Conservation (phyloP, 2,888 invertebrate species). For the Amblyjoppa proteus region DNA sequence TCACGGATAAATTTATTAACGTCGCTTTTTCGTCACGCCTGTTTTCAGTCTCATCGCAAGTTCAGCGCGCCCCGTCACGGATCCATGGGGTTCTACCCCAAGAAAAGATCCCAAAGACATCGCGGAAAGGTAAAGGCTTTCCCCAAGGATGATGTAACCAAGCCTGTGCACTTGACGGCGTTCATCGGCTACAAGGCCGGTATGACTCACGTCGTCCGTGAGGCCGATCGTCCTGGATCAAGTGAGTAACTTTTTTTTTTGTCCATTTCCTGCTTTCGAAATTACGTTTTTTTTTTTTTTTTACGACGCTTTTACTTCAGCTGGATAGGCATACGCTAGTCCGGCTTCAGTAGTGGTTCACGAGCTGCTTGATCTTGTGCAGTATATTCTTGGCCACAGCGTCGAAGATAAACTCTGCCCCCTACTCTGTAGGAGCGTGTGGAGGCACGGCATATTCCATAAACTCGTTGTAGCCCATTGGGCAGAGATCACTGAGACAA, state of each 20-base stretch:
- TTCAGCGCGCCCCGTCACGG: slow-evolving; percentile 99
- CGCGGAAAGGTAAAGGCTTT: slow-evolving; percentile 99
- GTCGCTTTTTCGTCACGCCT: neutral
- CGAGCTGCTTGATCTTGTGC: slow-evolving; percentile 83
- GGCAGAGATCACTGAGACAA: slow-evolving; percentile 89
- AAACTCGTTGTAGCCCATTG: slow-evolving; percentile 90
- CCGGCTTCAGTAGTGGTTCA: slow-evolving; percentile 76
- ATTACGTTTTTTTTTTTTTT: neutral
- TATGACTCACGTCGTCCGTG: slow-evolving; percentile 99
- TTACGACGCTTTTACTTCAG: slow-evolving; percentile 74
- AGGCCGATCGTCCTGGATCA: slow-evolving; percentile 99
- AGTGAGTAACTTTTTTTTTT: slow-evolving; percentile 89
- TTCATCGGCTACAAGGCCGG: slow-evolving; percentile 99
- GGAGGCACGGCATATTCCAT: slow-evolving; percentile 91
- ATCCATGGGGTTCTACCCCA: slow-evolving; percentile 99
- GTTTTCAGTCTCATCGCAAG: slow-evolving; percentile 97
- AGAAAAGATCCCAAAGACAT: slow-evolving; percentile 98
- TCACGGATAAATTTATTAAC: slow-evolving; percentile 27
- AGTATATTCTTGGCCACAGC: slow-evolving; percentile 88
- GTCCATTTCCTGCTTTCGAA: neutral
- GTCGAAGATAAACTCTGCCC: slow-evolving; percentile 88
- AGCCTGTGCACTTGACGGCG: slow-evolving; percentile 98
- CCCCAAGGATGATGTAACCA: slow-evolving; percentile 98
- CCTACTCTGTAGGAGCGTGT: slow-evolving; percentile 86
- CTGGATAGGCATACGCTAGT: slow-evolving; percentile 77